Evolutionary conservation across 2,113 vertebrate species (phyloP).

Genomic region (Callocephalon fimbriatum): DNA sequence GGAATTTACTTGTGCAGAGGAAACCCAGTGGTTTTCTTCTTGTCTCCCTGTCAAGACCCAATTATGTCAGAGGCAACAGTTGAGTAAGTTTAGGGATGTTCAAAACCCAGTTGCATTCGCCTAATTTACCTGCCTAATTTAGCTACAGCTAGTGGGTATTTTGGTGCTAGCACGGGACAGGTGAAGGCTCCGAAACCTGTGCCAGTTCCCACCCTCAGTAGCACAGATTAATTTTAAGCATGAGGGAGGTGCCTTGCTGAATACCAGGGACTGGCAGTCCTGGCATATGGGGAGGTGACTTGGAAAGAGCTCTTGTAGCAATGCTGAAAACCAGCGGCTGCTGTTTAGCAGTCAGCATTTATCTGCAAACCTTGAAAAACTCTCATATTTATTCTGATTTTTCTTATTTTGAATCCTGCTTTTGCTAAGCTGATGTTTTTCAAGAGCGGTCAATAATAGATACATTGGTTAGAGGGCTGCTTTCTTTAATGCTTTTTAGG

Average conservation of each 20-base stretch:
- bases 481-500: neutral
- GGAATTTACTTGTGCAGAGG: neutral
- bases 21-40: neutral
- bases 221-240: neutral
- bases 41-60: neutral
- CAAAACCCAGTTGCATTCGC: neutral
- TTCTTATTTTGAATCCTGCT: neutral
- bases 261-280: neutral
- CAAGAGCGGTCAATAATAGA: neutral
- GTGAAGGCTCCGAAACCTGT: accelerated
- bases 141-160: neutral
- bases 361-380: neutral
- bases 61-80: neutral
- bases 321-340: neutral
- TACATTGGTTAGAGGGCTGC: neutral
- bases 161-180: neutral
- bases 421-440: neutral
- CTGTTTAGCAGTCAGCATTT: neutral
- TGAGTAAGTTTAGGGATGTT: neutral
- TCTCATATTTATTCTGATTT: neutral
- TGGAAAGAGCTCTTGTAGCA: neutral
- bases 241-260: neutral
- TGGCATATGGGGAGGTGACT: neutral
- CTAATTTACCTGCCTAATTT: neutral
- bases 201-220: neutral